Evolutionary conservation across 1,140 invertebrate species (phyloP).

Genomic region (Oryctes rhinoceros): DNA sequence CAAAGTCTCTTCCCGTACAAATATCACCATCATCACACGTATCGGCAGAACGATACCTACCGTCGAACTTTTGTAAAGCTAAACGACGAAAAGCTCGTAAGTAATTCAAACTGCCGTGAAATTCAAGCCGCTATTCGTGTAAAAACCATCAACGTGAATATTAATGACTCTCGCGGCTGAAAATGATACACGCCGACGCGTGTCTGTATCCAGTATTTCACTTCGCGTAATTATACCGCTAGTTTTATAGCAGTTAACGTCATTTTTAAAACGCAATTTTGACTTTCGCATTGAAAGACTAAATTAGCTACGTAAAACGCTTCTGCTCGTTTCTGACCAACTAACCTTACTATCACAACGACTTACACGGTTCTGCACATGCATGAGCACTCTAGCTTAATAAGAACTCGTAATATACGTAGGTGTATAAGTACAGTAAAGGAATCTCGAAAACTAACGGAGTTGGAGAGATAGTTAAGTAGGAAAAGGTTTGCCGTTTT

Average conservation of each 20-base stretch:
- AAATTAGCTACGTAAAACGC: too few species aligned
- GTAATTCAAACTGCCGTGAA: slow-evolving; percentile 23
- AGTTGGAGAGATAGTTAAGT: too few species aligned
- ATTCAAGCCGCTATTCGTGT: slow-evolving; percentile 29
- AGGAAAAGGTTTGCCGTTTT: too few species aligned
- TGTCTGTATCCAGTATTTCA: background rate
- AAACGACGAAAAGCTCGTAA: slow-evolving; percentile 25
- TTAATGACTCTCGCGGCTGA: slow-evolving; percentile 23
- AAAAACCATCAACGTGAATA: slow-evolving; percentile 34
- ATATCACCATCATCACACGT: background rate
- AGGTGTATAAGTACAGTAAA: too few species aligned
- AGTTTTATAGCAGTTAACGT: slow-evolving; percentile 11
- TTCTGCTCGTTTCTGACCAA: too few species aligned
- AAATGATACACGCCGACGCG: slow-evolving; percentile 16
- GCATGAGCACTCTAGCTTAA: too few species aligned
- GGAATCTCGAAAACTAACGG: too few species aligned
- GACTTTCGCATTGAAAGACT: background rate
- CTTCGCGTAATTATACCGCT: slow-evolving; percentile 1
- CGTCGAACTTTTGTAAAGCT: slow-evolving; percentile 1
- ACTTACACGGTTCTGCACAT: background rate
- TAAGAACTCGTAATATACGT: too few species aligned
- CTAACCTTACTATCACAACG: too few species aligned
- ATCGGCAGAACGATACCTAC: slow-evolving; percentile 1
- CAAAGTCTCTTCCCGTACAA: background rate
- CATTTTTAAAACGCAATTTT: slow-evolving; percentile 8